Conservation (phyloP, 1,140 invertebrate genomes). For the Drosophila melanica region DNA sequence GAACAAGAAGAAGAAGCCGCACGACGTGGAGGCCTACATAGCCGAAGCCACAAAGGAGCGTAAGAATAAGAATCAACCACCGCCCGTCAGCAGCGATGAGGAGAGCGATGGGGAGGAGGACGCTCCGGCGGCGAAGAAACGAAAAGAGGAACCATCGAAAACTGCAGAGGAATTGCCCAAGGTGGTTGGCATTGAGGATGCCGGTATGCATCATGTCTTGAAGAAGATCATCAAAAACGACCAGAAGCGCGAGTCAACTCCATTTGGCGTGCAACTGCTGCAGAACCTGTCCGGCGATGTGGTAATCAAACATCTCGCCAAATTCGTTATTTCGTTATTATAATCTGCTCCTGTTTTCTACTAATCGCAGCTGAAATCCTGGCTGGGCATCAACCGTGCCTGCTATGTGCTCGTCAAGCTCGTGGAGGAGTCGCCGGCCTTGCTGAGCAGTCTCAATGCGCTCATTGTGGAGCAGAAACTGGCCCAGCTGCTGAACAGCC, state of each 20-base stretch:
- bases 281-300: constrained; percentile 71
- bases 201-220: constrained; percentile 91
- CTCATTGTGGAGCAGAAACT: constrained; percentile 42
- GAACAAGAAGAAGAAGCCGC: constrained; percentile 50
- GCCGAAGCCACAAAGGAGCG: constrained; percentile 48
- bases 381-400: constrained; percentile 86
- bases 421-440: constrained; percentile 84
- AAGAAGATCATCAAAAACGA: constrained; percentile 92
- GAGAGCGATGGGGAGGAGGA: constrained; percentile 46
- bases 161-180: constrained; percentile 11
- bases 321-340: background rate
- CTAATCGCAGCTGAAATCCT: constrained; percentile 83
- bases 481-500: constrained; percentile 75
- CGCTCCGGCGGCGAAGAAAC: constrained; percentile 54
- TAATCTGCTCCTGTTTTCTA: background rate
- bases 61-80: background rate
- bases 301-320: constrained; percentile 21
- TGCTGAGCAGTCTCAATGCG: constrained; percentile 13
- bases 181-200: constrained; percentile 88
- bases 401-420: constrained; percentile 87
- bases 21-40: constrained; percentile 72
- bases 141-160: constrained; percentile 32
- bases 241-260: constrained; percentile 83
- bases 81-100: constrained; percentile 38
- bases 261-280: constrained; percentile 85